These are phyloP conservation scores for Macroglossus sobrinus DNA, from an alignment of 2,113 vertebrate species.

Conservation along the genomic window DNA sequence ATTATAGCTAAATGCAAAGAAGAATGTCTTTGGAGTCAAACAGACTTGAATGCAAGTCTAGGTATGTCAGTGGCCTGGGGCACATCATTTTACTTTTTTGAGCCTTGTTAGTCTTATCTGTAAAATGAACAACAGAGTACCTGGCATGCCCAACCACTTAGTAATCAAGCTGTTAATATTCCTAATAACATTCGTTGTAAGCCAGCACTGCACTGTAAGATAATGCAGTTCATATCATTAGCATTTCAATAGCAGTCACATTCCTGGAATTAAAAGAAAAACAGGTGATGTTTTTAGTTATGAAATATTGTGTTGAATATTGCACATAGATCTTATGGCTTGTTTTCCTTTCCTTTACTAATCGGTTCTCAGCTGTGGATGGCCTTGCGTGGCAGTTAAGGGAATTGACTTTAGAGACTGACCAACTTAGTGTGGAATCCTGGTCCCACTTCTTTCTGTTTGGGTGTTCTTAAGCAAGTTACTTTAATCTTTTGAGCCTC, in stretches of 20 bases:
- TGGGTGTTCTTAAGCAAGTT: constrained; percentile 3
- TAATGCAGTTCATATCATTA: not conserved
- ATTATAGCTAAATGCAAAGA: constrained; percentile 16
- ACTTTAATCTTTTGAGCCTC: constrained; percentile 14
- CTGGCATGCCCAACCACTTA: not conserved
- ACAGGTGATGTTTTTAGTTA: not conserved
- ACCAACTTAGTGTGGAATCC: not conserved
- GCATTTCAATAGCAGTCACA: not conserved
- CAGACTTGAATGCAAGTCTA: not conserved
- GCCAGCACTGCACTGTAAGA: not conserved
- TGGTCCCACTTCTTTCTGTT: not conserved
- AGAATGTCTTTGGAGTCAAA: not conserved
- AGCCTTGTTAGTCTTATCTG: not conserved
- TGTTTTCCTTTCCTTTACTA: not conserved
- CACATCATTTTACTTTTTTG: constrained; percentile 4
- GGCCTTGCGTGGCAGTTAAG: not conserved
- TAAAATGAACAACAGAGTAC: constrained; percentile 31
- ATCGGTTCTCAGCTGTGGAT: not conserved
- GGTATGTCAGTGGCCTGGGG: not conserved
- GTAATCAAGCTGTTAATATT: constrained; percentile 12
- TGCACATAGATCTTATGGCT: not conserved
- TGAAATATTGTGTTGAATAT: not conserved
- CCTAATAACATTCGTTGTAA: not conserved
- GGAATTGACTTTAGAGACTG: not conserved
- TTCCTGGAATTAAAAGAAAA: constrained; percentile 29